A percentile compares a stretch with the other conserved stretches of the same genome.
Evolutionary conservation across 2,797 vertebrate species (phyloP).

Genomic region (Parotocinclus haroldoi): DNA sequence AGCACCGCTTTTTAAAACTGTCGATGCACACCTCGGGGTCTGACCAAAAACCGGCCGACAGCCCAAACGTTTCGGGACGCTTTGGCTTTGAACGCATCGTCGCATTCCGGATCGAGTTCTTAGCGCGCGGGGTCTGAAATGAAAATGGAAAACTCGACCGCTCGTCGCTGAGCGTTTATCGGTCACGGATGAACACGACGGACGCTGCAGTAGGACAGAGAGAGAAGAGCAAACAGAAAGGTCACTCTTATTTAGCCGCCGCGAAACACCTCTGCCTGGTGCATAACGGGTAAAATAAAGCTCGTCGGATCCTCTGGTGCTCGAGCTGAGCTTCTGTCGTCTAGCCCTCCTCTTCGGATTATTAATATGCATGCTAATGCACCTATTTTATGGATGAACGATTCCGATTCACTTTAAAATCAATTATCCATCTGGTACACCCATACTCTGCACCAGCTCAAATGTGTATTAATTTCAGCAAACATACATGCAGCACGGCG

Average conservation of each 20-base stretch:
- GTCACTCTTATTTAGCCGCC: constrained; percentile 1
- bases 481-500: constrained; percentile 72
- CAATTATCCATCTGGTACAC: constrained; percentile 81
- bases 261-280: neutral
- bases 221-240: neutral
- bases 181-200: too few species aligned
- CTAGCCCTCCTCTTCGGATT: constrained; percentile 61
- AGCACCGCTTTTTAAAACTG: too few species aligned
- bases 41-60: too few species aligned
- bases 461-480: constrained; percentile 78
- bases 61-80: too few species aligned
- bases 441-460: constrained; percentile 70
- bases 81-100: too few species aligned
- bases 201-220: too few species aligned
- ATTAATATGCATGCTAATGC: constrained; percentile 79
- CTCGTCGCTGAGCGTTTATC: neutral
- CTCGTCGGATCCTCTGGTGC: constrained; percentile 59
- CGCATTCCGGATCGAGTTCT: too few species aligned
- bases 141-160: too few species aligned
- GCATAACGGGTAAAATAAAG: constrained; percentile 59
- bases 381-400: constrained; percentile 78
- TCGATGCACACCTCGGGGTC: too few species aligned
- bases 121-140: too few species aligned
- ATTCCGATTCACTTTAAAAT: constrained; percentile 77
- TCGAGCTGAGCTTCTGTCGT: constrained; percentile 11